These are phyloP conservation scores for Fringilla coelebs DNA, from an alignment of 2,797 vertebrate genomes.

Conservation along the genomic window DNA sequence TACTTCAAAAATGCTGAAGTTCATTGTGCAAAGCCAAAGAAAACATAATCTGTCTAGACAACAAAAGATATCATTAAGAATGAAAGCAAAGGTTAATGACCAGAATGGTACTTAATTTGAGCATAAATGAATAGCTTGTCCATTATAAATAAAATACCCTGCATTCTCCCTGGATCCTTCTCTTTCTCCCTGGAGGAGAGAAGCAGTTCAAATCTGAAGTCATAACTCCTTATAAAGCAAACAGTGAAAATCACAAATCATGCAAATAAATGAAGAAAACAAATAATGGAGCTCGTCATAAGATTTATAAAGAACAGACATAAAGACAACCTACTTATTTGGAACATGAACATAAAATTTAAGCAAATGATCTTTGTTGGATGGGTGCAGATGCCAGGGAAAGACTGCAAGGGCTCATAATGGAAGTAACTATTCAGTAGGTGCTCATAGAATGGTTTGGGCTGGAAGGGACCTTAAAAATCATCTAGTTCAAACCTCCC, in stretches of 20 bases:
- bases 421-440: not conserved
- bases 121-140: conserved; percentile 26
- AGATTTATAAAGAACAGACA: not conserved
- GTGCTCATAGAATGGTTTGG: not conserved
- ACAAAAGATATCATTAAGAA: conserved; percentile 15
- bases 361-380: not conserved
- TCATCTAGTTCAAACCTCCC: not conserved
- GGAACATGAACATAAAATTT: not conserved
- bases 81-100: conserved; percentile 6
- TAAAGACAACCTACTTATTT: not conserved
- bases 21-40: not conserved
- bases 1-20: not conserved
- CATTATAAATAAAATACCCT: not conserved
- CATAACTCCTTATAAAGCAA: not conserved
- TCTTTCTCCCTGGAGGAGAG: not conserved
- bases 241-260: not conserved
- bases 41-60: not conserved
- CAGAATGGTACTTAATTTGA: conserved; percentile 7
- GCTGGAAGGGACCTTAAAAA: not conserved
- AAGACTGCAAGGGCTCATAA: not conserved
- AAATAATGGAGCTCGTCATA: not conserved
- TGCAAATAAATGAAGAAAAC: not conserved
- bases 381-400: not conserved
- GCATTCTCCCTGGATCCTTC: not conserved
- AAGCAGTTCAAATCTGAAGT: not conserved